Evolutionary conservation across 2,888 invertebrate species (phyloP).

Genomic region (Clistopyga incitator): DNA sequence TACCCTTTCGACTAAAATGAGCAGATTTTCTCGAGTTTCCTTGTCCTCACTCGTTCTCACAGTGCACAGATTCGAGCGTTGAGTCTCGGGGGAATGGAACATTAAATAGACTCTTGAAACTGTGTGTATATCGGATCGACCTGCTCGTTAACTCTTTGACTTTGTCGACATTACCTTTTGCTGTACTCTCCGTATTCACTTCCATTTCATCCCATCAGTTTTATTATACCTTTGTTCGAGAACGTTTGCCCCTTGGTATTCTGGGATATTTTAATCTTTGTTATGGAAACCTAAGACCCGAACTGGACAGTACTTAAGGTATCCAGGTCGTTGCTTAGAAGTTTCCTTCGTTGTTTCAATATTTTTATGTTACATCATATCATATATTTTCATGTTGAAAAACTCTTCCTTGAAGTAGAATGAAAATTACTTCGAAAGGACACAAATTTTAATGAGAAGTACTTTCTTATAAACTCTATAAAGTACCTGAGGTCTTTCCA

Average conservation of each 20-base stretch:
- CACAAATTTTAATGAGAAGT: no score
- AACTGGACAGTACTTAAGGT: no score
- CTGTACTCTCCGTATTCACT: not conserved
- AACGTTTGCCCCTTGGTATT: not conserved
- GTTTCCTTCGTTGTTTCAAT: no score
- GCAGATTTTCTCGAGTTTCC: conserved; percentile 29
- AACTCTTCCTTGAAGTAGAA: no score
- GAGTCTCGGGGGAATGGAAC: conserved; percentile 31
- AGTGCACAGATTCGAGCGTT: conserved; percentile 32
- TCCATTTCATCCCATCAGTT: not conserved
- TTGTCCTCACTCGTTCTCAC: conserved; percentile 3
- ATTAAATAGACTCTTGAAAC: conserved; percentile 30
- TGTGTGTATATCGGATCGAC: conserved; percentile 43
- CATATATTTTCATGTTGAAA: no score
- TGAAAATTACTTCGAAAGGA: no score
- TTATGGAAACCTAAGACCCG: not conserved
- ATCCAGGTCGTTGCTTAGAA: no score
- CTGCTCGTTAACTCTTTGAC: conserved; percentile 70
- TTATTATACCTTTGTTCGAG: not conserved
- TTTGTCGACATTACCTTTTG: conserved; percentile 68
- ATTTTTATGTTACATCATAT: no score
- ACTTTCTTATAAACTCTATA: no score
- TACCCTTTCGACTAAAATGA: conserved; percentile 19
- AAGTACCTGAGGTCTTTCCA: no score
- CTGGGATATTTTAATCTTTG: not conserved